phyloP scores from a whole-genome alignment of 2,888 invertebrate species.

The Uloborus plumipes region DNA sequence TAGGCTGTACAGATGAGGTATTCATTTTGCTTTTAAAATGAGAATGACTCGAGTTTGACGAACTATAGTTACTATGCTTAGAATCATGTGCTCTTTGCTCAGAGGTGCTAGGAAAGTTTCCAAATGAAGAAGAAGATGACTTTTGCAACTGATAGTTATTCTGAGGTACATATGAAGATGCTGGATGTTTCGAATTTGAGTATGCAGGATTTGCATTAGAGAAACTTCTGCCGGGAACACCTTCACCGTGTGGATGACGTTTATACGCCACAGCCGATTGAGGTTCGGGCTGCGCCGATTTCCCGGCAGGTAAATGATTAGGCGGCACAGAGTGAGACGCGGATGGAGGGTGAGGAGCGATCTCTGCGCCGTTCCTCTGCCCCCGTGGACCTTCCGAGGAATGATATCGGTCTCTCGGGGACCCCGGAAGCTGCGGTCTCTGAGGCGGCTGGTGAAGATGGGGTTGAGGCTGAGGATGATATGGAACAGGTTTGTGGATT shows the following conservation, averaged over 20 bases:
- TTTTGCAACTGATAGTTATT: constrained; percentile 17
- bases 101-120: constrained; percentile 17
- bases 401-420: constrained; percentile 47
- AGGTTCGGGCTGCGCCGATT: constrained; percentile 2
- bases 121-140: constrained; percentile 16
- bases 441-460: constrained; percentile 42
- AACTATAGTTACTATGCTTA: constrained; percentile 19
- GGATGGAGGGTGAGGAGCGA: constrained; percentile 24
- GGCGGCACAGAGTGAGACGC: constrained; percentile 27
- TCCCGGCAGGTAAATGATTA: constrained; percentile 4
- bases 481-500: constrained; percentile 68
- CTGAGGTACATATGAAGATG: constrained; percentile 25
- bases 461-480: constrained; percentile 66
- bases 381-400: constrained; percentile 38
- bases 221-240: constrained; percentile 3
- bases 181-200: constrained; percentile 16
- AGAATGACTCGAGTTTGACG: neutral
- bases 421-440: constrained; percentile 36
- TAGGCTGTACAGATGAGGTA: neutral
- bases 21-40: neutral
- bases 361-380: constrained; percentile 25
- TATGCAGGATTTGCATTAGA: neutral
- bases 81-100: constrained; percentile 21
- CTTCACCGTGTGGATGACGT: neutral
- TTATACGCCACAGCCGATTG: neutral